Conservation (phyloP, 1,140 invertebrate species). For the Procambarus virginalis region DNA sequence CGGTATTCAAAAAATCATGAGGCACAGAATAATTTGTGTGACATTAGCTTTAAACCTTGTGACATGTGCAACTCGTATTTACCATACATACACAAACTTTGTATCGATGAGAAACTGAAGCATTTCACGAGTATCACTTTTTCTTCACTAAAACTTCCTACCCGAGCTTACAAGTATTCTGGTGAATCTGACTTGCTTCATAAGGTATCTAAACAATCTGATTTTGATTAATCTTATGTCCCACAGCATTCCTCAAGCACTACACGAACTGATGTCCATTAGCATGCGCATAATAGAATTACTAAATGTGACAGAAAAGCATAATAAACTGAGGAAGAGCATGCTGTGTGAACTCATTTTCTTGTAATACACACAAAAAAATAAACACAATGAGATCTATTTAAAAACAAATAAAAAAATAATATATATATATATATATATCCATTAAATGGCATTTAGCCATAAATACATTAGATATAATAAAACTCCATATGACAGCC, state of each 20-base stretch:
- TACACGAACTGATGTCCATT: no score
- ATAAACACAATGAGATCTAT: no score
- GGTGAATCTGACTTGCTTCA: background rate
- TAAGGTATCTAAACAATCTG: background rate
- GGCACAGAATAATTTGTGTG: constrained; percentile 25
- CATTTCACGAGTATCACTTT: background rate
- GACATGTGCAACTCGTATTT: background rate
- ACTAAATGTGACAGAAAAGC: no score
- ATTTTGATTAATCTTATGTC: background rate
- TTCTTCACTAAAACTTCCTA: background rate
- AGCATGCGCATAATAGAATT: no score
- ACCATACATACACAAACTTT: background rate
- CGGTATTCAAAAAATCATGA: constrained; percentile 7
- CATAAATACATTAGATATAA: no score
- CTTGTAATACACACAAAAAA: no score
- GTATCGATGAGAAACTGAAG: background rate
- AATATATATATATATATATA: no score
- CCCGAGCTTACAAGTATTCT: background rate
- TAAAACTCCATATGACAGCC: no score
- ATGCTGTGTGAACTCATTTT: no score
- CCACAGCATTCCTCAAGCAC: background rate
- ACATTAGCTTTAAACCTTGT: background rate
- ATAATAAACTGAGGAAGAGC: no score
- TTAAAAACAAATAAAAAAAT: no score
- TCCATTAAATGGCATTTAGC: no score